Conservation (phyloP, 2,888 invertebrate species). For the Cataglyphis livida region DNA sequence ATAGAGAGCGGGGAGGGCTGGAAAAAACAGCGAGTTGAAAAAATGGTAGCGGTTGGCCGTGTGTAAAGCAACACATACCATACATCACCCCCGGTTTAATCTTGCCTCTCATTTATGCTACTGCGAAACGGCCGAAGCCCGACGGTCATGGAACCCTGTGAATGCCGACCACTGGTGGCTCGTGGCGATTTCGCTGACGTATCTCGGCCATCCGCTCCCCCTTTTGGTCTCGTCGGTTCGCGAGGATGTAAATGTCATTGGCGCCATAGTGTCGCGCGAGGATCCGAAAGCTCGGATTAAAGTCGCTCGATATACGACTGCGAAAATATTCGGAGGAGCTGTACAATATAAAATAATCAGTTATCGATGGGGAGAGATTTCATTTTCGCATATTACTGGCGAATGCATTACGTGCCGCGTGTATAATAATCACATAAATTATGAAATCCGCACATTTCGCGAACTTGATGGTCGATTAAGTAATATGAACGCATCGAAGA, state of each 20-base stretch:
- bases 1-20: constrained; percentile 43
- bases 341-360: constrained; percentile 11
- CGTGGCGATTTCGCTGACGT: constrained; percentile 78
- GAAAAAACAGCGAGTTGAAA: constrained; percentile 58
- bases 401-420: background rate
- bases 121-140: constrained; percentile 79
- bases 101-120: constrained; percentile 83
- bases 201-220: constrained; percentile 72
- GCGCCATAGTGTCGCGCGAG: constrained; percentile 70
- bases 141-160: constrained; percentile 71
- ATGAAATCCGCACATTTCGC: background rate
- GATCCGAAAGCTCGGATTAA: constrained; percentile 63
- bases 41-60: constrained; percentile 53
- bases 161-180: constrained; percentile 63
- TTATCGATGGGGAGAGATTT: background rate
- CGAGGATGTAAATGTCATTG: constrained; percentile 76
- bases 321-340: constrained; percentile 18
- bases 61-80: constrained; percentile 71
- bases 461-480: background rate
- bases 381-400: background rate
- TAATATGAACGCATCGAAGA: background rate
- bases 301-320: constrained; percentile 56
- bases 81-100: constrained; percentile 81
- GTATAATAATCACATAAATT: constrained; percentile 14
- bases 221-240: constrained; percentile 73